These are phyloP conservation scores for Pollimyrus isidori DNA, from an alignment of 2,113 vertebrate genomes.

Conservation along the genomic window DNA sequence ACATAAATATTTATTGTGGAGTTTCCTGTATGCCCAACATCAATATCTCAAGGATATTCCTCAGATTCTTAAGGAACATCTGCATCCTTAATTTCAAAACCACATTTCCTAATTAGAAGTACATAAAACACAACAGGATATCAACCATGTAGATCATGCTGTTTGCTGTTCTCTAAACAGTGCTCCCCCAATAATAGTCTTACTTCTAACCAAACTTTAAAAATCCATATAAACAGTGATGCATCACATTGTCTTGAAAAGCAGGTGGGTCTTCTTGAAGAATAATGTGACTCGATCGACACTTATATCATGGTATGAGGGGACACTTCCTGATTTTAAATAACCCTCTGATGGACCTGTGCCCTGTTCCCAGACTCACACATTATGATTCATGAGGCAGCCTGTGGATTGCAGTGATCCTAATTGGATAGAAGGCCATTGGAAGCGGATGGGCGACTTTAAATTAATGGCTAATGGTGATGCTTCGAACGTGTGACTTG, in stretches of 20 bases:
- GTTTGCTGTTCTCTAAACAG: background rate
- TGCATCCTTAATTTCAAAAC: background rate
- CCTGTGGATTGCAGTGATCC: background rate
- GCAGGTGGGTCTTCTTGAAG: background rate
- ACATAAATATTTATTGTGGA: background rate
- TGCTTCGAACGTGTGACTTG: background rate
- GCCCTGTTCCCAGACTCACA: background rate
- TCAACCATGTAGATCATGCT: background rate
- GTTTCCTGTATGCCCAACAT: background rate
- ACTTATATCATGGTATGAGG: background rate
- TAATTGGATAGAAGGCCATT: background rate
- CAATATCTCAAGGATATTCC: background rate
- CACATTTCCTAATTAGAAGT: background rate
- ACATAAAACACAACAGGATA: background rate
- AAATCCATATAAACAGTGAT: background rate
- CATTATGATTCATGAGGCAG: background rate
- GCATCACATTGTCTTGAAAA: background rate
- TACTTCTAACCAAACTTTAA: background rate
- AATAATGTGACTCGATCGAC: background rate
- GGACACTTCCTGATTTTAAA: slow-evolving; percentile 2
- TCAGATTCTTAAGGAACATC: background rate
- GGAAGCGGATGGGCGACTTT: background rate
- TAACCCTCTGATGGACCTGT: background rate
- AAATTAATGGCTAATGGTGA: background rate
- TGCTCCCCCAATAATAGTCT: background rate